A percentile compares a stretch with the other conserved stretches of the same genome.
phyloP scores from a whole-genome alignment of 2,888 invertebrate species.

The Leptinotarsa peninsularis region DNA sequence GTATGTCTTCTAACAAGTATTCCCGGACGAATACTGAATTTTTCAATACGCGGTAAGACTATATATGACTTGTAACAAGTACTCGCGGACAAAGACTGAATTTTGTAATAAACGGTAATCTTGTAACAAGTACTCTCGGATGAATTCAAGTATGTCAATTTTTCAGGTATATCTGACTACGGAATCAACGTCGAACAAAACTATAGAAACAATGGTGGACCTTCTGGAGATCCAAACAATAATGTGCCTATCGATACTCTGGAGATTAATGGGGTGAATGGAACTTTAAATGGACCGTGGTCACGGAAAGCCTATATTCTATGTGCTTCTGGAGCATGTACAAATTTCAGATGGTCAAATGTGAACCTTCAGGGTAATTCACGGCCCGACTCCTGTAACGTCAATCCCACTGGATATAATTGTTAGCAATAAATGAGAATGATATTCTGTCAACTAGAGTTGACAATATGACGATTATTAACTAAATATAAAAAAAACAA shows the following conservation, averaged over 20 bases:
- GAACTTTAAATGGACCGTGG: constrained; percentile 19
- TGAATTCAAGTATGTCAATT: background rate
- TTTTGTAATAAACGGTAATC: no score
- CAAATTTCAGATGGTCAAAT: constrained; percentile 15
- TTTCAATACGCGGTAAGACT: no score
- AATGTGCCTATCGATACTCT: constrained; percentile 29
- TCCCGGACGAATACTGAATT: no score
- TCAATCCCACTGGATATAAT: constrained; percentile 20
- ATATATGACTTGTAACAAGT: no score
- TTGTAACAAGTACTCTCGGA: no score
- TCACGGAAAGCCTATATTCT: constrained; percentile 20
- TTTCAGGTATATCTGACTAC: constrained; percentile 26
- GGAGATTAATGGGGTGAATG: constrained; percentile 4
- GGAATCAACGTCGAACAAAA: constrained; percentile 32
- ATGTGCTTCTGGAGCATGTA: constrained; percentile 28
- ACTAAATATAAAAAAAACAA: background rate
- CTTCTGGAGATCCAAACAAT: constrained; percentile 16
- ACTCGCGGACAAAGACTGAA: no score
- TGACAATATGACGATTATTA: no score
- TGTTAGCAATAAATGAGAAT: constrained; percentile 5
- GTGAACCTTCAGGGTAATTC: constrained; percentile 17
- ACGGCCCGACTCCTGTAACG: constrained; percentile 19
- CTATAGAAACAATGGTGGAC: constrained; percentile 30
- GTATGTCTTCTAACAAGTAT: no score
- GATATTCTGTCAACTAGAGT: no score